These are phyloP conservation scores for Drosophila dunni DNA, from an alignment of 1,140 invertebrate species.

Conservation along the genomic window DNA sequence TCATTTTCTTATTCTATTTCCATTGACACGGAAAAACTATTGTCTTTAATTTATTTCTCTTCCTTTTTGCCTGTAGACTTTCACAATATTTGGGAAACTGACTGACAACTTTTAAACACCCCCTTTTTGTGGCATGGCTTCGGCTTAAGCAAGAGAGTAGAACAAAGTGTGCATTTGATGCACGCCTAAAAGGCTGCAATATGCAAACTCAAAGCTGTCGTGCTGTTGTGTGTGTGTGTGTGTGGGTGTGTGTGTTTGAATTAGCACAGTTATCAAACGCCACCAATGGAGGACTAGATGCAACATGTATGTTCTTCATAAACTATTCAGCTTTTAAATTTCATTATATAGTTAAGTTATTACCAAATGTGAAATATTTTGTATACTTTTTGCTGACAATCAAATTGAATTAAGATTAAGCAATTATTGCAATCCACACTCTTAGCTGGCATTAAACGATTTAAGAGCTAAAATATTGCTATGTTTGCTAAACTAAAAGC, in stretches of 20 bases:
- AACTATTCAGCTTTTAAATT: constrained; percentile 17
- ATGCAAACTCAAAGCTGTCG: constrained; percentile 3
- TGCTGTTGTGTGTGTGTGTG: background rate
- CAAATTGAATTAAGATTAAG: background rate
- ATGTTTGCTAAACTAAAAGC: no score
- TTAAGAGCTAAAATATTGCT: no score
- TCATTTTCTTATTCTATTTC: no score
- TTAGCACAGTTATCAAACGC: background rate
- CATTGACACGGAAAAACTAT: no score
- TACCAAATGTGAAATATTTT: background rate
- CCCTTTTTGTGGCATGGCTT: background rate
- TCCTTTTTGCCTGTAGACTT: no score
- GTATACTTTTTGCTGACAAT: no score
- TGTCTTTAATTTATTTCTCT: no score
- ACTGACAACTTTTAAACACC: background rate
- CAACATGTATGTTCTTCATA: constrained; percentile 19
- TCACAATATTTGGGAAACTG: background rate
- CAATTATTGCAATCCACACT: background rate
- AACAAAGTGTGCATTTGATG: constrained; percentile 7
- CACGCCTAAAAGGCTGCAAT: constrained; percentile 42
- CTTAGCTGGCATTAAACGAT: no score
- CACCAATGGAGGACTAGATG: constrained; percentile 6
- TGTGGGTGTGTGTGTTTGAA: background rate
- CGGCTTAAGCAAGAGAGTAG: background rate
- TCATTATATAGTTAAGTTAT: background rate